Base-by-base conservation (phyloP, 2,797 vertebrate genomes). In the Hippopotamyrus pictus region DNA sequence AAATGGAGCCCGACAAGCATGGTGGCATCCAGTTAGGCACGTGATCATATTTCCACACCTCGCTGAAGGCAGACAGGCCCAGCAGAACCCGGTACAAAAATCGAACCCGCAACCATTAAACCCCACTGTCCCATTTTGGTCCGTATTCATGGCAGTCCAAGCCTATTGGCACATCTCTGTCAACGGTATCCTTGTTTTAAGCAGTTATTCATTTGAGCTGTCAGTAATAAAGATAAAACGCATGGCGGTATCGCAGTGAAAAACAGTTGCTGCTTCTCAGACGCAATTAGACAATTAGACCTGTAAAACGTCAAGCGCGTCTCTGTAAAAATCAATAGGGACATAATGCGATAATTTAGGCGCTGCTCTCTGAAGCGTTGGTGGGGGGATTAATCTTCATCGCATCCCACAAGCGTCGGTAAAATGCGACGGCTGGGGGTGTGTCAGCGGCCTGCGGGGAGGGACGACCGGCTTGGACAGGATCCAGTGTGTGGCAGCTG, bases 151-250 rank as follows among this genome's bases (percentile, higher is more conserved):
- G 19, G 44, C 3, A 22, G 41, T 3, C 79, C 44, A 83, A 83
- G 79, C 44, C 33, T 17, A 48, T 3, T 22, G 44, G 17, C 79
- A 84, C 1, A 41, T 22, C 44, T 50, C 50, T 11, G 3, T 50
- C 44, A 5, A 12, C 8, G 8, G 79, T 25, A 12, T 51, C 25
- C 29, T 54, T 53, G 1, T 87, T 65, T 44, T 65, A 9, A 87
- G 57, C 41, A 25, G 48, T 87, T 62, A 87, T 62, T 62, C 54
- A 87, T 87, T 48, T 5, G 33, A 5, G 5, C 5, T 6, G 53
- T 87, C 86, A 87, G 9, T 87, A 41, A 46, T 22, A 62, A 44
- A 87, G 86, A 65, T 87, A 46, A 44, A 65, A 62, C 5, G n/a
- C 29, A 22, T 59, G 9, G 19, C 7, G 3, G 19, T 65, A n/a